Evolutionary conservation across 2,888 invertebrate species (phyloP).

Genomic region (Agonopterix subpropinquella): DNA sequence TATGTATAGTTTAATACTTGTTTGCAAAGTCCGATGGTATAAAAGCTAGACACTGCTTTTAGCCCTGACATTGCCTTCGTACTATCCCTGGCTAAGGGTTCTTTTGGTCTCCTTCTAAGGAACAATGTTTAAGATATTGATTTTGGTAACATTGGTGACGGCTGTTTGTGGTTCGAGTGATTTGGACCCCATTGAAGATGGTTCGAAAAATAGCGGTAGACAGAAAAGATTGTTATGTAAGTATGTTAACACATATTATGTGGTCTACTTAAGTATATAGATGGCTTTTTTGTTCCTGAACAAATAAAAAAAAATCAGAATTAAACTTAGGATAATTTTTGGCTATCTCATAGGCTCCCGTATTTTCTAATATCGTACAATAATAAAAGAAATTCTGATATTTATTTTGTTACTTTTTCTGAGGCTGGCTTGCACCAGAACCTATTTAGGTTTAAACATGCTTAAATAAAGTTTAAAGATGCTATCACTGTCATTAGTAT

Average conservation of each 20-base stretch:
- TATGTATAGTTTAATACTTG: slow-evolving; percentile 49
- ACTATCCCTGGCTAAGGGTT: slow-evolving; percentile 28
- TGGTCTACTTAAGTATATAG: no score
- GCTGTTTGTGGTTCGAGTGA: slow-evolving; percentile 18
- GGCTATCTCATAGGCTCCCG: no score
- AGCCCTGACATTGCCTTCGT: slow-evolving; percentile 68
- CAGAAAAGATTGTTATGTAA: slow-evolving; percentile 53
- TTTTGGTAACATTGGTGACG: slow-evolving; percentile 26
- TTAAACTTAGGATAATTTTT: no score
- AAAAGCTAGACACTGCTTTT: slow-evolving; percentile 58
- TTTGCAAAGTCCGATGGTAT: slow-evolving; percentile 55
- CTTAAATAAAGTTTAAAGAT: no score
- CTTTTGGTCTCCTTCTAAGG: slow-evolving; percentile 1
- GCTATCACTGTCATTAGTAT: no score
- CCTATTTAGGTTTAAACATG: no score
- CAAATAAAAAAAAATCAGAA: no score
- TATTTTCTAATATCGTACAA: no score
- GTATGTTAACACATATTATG: slow-evolving; percentile 18
- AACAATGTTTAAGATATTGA: slow-evolving; percentile 40
- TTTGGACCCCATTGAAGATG: slow-evolving; percentile 10
- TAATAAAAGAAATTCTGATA: no score
- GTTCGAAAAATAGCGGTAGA: slow-evolving; percentile 17
- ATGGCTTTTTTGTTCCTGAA: no score
- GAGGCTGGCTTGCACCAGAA: no score
- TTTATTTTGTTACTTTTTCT: no score